phyloP scores from a whole-genome alignment of 2,797 vertebrate species.

The Sciurus vulgaris region DNA sequence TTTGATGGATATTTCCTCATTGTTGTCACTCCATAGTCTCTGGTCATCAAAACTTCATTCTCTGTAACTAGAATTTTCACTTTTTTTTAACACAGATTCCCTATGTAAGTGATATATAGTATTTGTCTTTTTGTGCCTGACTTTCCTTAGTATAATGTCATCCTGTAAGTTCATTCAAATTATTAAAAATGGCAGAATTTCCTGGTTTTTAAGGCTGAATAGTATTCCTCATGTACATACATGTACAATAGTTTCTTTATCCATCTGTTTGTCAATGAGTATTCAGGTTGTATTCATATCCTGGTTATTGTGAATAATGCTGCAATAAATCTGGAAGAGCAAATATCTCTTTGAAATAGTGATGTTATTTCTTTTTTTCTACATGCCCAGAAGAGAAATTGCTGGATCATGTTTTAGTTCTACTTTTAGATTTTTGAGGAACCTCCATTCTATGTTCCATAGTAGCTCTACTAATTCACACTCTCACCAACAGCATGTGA shows the following conservation, averaged over 20 bases:
- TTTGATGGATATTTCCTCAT: neutral
- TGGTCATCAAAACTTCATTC: neutral
- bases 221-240: neutral
- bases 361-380: neutral
- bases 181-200: neutral
- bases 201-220: neutral
- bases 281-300: neutral
- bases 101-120: neutral
- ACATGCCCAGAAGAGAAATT: neutral
- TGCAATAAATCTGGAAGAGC: neutral
- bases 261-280: neutral
- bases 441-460: neutral
- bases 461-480: neutral
- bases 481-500: neutral
- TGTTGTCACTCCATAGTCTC: neutral
- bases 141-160: neutral
- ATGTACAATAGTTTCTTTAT: neutral
- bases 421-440: neutral
- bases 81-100: neutral
- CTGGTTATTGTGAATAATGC: neutral
- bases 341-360: neutral
- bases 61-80: neutral
- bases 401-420: neutral
- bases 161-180: neutral
- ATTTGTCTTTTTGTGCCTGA: neutral